A percentile compares a stretch with the other conserved stretches of the same genome.
Evolutionary conservation across 2,888 invertebrate species (phyloP).

Genomic region (Clitarchus hookeri): DNA sequence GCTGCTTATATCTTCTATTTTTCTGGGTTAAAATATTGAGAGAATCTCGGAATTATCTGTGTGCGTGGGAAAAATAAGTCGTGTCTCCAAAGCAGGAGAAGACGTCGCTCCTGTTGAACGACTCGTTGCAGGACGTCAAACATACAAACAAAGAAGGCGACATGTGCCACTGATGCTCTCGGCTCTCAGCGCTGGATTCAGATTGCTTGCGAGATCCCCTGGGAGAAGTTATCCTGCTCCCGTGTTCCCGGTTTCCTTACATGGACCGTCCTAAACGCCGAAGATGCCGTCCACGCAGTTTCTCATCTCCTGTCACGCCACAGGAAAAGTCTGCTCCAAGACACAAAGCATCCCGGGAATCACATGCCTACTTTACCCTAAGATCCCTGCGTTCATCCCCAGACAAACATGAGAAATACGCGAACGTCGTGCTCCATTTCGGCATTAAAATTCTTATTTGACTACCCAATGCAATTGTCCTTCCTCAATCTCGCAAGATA

Average conservation of each 20-base stretch:
- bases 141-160: not conserved
- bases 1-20: too few species aligned
- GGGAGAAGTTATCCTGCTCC: slow-evolving; percentile 5
- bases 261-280: not conserved
- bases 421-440: too few species aligned
- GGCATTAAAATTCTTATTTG: too few species aligned
- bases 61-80: too few species aligned
- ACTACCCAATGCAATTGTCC: too few species aligned
- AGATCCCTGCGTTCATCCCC: not conserved
- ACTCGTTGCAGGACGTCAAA: too few species aligned
- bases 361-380: not conserved
- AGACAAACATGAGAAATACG: not conserved
- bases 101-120: too few species aligned
- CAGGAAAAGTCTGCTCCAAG: not conserved
- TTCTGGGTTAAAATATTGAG: too few species aligned
- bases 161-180: not conserved
- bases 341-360: not conserved
- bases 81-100: too few species aligned
- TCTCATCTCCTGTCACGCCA: not conserved
- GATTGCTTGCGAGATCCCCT: slow-evolving; percentile 10
- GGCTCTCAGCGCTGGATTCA: not conserved
- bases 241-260: not conserved
- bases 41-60: too few species aligned
- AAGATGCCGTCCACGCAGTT: not conserved
- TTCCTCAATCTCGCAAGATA: too few species aligned